A percentile compares a stretch with the other conserved stretches of the same genome.
Evolutionary conservation across 1,140 invertebrate genomes (phyloP).

Genomic region (Himalopsyche phryganea): DNA sequence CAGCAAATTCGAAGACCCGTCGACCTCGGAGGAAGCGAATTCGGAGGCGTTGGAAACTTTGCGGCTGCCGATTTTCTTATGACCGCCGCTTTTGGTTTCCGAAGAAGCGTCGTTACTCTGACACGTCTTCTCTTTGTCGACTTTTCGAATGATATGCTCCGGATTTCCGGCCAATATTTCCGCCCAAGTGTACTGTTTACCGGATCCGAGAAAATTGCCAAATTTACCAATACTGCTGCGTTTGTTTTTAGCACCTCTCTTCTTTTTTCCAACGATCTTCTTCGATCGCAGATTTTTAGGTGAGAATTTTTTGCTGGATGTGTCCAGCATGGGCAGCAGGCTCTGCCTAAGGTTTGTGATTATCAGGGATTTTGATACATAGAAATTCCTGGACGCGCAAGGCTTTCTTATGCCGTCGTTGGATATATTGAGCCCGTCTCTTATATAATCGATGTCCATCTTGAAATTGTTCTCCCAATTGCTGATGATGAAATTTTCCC

Average conservation of each 20-base stretch:
- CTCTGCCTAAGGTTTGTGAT: constrained; percentile 47
- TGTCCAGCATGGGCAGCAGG: constrained; percentile 42
- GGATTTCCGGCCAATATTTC: constrained; percentile 56
- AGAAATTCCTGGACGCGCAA: constrained; percentile 49
- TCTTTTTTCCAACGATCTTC: constrained; percentile 46
- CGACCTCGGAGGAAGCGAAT: constrained; percentile 35
- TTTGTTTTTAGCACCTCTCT: constrained; percentile 43
- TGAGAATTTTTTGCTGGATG: constrained; percentile 48
- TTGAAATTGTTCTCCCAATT: constrained; percentile 49
- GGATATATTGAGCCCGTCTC: constrained; percentile 41
- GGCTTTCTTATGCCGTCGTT: constrained; percentile 48
- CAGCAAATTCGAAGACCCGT: constrained; percentile 42
- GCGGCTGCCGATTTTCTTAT: constrained; percentile 47
- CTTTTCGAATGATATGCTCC: constrained; percentile 54
- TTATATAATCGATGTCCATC: constrained; percentile 47
- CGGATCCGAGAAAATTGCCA: constrained; percentile 52
- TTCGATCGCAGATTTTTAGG: constrained; percentile 51
- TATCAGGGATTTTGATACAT: constrained; percentile 48
- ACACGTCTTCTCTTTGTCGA: constrained; percentile 34
- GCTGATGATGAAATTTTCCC: constrained; percentile 43
- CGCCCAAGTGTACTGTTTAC: constrained; percentile 54
- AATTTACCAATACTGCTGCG: constrained; percentile 50
- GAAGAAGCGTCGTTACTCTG: constrained; percentile 37
- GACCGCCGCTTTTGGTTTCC: constrained; percentile 44
- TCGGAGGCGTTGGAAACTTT: constrained; percentile 47